Evolutionary conservation across 1,140 invertebrate species (phyloP).

Genomic region (Archegozetes longisetosus): DNA sequence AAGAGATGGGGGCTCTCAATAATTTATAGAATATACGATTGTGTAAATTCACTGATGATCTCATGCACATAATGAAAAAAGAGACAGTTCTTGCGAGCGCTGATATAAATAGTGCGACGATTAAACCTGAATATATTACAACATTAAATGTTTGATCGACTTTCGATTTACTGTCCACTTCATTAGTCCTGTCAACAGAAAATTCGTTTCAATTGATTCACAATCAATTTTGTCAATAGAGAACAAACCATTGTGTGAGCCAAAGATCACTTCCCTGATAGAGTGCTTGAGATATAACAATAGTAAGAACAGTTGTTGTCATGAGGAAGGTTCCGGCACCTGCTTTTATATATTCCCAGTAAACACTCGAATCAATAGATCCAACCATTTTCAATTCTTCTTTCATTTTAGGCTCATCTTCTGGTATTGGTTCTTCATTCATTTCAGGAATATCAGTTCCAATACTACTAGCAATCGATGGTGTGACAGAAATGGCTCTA

Average conservation of each 20-base stretch:
- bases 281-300: slow-evolving; percentile 19
- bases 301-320: slow-evolving; percentile 14
- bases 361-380: slow-evolving; percentile 15
- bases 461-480: no score
- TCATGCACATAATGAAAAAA: slow-evolving; percentile 60
- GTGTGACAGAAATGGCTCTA: no score
- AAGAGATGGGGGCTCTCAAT: slow-evolving; percentile 59
- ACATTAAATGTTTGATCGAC: background rate
- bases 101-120: slow-evolving; percentile 27
- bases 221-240: background rate
- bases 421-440: slow-evolving; percentile 3
- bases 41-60: slow-evolving; percentile 57
- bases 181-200: background rate
- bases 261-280: slow-evolving; percentile 22
- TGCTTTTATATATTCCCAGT: slow-evolving; percentile 7
- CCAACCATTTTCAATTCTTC: slow-evolving; percentile 17
- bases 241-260: slow-evolving; percentile 19
- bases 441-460: slow-evolving; percentile 1
- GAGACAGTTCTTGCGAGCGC: slow-evolving; percentile 39
- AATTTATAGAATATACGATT: slow-evolving; percentile 66
- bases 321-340: slow-evolving; percentile 6
- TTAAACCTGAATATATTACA: slow-evolving; percentile 21
- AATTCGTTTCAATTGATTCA: background rate
- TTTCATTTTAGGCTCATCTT: slow-evolving; percentile 4
- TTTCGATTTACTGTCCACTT: background rate